A percentile compares a stretch with the other conserved stretches of the same genome.
Evolutionary conservation across 2,888 invertebrate genomes (phyloP).

Genomic region (Dynastes tityus): DNA sequence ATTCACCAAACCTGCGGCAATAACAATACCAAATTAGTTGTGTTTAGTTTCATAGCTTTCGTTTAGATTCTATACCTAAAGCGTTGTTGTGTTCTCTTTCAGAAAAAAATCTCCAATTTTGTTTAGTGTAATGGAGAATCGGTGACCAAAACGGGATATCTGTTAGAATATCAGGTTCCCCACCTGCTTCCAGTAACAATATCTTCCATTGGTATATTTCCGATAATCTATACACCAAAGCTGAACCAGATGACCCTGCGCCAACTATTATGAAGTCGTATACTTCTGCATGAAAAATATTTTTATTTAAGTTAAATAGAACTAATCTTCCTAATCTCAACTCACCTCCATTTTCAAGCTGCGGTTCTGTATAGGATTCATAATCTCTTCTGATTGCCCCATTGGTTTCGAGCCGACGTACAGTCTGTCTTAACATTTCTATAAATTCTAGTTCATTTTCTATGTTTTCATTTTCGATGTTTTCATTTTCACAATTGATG

Average conservation of each 20-base stretch:
- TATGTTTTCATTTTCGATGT: too few species aligned
- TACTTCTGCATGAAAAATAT: constrained; percentile 52
- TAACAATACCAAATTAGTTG: not conserved
- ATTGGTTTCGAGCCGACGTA: not conserved
- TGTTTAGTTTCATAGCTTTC: not conserved
- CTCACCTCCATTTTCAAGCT: not conserved
- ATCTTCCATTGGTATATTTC: constrained; percentile 76
- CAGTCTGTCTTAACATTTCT: not conserved
- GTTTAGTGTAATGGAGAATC: constrained; percentile 73
- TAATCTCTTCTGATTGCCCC: not conserved
- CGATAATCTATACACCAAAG: constrained; percentile 79
- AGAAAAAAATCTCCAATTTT: constrained; percentile 77
- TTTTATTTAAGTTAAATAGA: not conserved
- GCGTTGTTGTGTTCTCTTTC: constrained; percentile 72
- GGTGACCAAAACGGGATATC: constrained; percentile 73
- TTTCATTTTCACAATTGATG: not conserved
- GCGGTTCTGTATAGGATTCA: not conserved
- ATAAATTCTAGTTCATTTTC: not conserved
- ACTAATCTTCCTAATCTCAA: not conserved
- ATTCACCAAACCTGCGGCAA: constrained; percentile 64
- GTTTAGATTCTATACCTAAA: constrained; percentile 63
- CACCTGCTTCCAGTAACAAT: constrained; percentile 78
- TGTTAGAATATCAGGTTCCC: constrained; percentile 71
- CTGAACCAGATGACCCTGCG: constrained; percentile 81
- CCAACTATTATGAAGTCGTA: constrained; percentile 81